Conservation (phyloP, 1,140 invertebrate species). For the Carcinoscorpius rotundicauda region DNA sequence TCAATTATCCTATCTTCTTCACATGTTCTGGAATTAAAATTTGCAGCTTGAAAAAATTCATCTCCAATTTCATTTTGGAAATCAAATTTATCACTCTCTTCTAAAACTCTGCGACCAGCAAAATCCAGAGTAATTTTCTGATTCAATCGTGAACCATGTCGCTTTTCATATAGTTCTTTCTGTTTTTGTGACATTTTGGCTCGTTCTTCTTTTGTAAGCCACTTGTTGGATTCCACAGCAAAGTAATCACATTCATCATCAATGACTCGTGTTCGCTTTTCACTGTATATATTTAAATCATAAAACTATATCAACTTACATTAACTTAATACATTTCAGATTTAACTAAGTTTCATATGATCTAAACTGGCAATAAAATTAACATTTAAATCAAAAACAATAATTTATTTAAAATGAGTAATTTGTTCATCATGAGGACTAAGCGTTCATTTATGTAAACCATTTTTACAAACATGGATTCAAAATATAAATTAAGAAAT, state of each 20-base stretch:
- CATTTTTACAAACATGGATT: background rate
- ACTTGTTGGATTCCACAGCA: slow-evolving; percentile 56
- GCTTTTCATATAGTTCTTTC: slow-evolving; percentile 49
- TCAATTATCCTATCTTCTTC: too few relatives aligned
- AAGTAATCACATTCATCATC: slow-evolving; percentile 95
- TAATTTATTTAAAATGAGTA: too few relatives aligned
- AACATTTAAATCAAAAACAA: too few relatives aligned
- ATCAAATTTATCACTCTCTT: background rate
- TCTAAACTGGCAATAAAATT: too few relatives aligned
- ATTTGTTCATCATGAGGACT: too few relatives aligned
- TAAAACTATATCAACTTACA: too few relatives aligned
- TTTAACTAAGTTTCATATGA: too few relatives aligned
- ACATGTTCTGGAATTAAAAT: too few relatives aligned
- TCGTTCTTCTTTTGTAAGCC: slow-evolving; percentile 59
- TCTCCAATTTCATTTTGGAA: too few relatives aligned
- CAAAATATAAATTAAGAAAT: background rate
- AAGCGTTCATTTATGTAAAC: too few relatives aligned
- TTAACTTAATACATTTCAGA: too few relatives aligned
- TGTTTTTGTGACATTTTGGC: slow-evolving; percentile 58
- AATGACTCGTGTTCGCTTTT: slow-evolving; percentile 73
- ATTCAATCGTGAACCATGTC: slow-evolving; percentile 54
- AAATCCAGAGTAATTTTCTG: slow-evolving; percentile 63
- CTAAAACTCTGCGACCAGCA: slow-evolving; percentile 42
- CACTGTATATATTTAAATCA: slow-evolving; percentile 38
- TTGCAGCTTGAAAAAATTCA: too few relatives aligned